Base-by-base conservation (phyloP, 2,113 vertebrate species). In the Dromaius novaehollandiae region DNA sequence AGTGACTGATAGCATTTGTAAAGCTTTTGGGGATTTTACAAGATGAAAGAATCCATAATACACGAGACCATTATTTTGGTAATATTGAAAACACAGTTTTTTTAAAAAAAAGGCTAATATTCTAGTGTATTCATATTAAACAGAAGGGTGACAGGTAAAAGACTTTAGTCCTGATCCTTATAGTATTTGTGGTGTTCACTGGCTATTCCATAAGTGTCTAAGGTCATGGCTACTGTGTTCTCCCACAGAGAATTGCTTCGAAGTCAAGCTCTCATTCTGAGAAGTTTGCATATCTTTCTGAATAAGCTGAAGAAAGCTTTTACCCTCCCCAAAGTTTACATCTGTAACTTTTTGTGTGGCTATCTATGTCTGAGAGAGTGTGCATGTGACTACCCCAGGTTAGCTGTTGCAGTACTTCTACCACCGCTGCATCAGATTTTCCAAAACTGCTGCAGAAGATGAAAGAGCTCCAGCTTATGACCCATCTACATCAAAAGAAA, bases 331-430 rank as follows among this genome's bases (percentile, higher is more conserved):
- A 42, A 28, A 65, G 3, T 55, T 83, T 74, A 58, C 8, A 25
- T n/a, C 32, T 73, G 5, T 2, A 86, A 77, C 32, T 14, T 28
- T 73, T 25, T 51, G n/a, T 38, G 34, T 73, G 48, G 13, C 21
- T 20, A 46, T 51, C 21, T 14, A 83, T 36, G 4, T 21, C 38
- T 69, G 38, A 90, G 50, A 90, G 65, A 51, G 16, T 24, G 12
- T 30, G 5, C n/a, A 19, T 28, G 2, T 1, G 2, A 86, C 36
- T 44, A 15, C 1, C 2, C 4, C 19, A n/a, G 9, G 14, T 61
- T 38, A 70, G 25, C 13, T 38, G 13, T 19, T 79, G 17, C 24
- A 53, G 8, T 13, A 25, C 12, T 86, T 87, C 32, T 71, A 16
- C 4, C 6, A 34, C 46, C 53, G 21, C 9, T 93, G n/a, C 69